Conservation (phyloP, 2,113 vertebrate genomes). For the Phocoena phocoena region DNA sequence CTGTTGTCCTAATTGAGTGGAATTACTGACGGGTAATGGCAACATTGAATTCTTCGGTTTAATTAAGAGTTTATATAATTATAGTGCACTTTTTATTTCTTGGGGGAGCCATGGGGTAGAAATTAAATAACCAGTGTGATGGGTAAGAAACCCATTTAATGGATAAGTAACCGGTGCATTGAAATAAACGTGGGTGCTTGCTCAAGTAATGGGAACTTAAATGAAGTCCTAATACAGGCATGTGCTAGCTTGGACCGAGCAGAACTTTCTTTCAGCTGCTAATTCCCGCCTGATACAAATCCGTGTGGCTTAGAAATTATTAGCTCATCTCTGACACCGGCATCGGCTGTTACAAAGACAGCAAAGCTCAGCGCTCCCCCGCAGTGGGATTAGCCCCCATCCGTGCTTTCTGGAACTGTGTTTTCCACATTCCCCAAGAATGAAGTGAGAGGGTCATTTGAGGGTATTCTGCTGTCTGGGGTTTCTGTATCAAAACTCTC, state of each 20-base stretch:
- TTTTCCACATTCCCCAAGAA: neutral
- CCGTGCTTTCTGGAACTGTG: neutral
- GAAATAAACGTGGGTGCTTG: neutral
- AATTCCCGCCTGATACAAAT: neutral
- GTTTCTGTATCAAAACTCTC: neutral
- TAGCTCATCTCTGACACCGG: neutral
- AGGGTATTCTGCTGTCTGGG: neutral
- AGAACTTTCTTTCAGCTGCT: neutral
- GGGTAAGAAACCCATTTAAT: constrained; percentile 69
- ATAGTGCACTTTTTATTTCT: constrained; percentile 71
- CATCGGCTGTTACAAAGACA: neutral
- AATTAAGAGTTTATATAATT: constrained; percentile 83
- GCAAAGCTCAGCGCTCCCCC: neutral
- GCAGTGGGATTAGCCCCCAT: rapidly evolving
- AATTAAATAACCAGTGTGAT: constrained; percentile 50
- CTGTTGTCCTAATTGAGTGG: constrained; percentile 81
- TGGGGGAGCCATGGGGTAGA: constrained; percentile 64
- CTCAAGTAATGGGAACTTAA: neutral
- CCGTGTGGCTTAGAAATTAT: neutral
- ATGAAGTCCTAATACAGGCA: neutral
- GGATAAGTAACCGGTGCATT: constrained; percentile 56
- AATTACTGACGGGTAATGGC: constrained; percentile 77
- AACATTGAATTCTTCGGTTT: constrained; percentile 78
- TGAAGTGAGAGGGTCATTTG: neutral
- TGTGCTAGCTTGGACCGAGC: neutral